Conservation (phyloP, 2,888 invertebrate genomes). For the Gonocerus acuteangulatus region DNA sequence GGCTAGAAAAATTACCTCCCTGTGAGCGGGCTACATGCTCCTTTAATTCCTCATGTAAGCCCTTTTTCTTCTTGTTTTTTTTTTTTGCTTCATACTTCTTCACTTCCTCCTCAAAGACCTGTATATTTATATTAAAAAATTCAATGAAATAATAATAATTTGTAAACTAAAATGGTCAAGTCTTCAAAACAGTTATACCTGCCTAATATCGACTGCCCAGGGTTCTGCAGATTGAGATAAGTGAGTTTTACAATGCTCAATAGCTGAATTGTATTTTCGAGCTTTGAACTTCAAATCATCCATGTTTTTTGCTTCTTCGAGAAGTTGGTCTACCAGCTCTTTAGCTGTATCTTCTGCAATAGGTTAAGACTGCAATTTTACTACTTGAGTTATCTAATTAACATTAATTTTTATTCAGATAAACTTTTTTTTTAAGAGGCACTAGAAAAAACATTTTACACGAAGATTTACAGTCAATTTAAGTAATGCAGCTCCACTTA, state of each 20-base stretch:
- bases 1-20: not conserved
- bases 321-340: not conserved
- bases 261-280: not conserved
- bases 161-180: too few relatives aligned
- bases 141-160: too few relatives aligned
- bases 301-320: not conserved
- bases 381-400: too few relatives aligned
- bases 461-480: too few relatives aligned
- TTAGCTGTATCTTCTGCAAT: not conserved
- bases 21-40: not conserved
- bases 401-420: too few relatives aligned
- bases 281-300: constrained; percentile 2
- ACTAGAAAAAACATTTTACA: too few relatives aligned
- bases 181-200: not conserved
- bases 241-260: not conserved
- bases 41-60: not conserved
- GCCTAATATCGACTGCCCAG: not conserved
- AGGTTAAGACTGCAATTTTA: too few relatives aligned
- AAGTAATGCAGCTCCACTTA: too few relatives aligned
- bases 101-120: constrained; percentile 5
- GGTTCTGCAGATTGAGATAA: constrained; percentile 4
- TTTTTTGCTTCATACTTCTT: not conserved
- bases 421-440: too few relatives aligned
- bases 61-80: not conserved
- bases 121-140: not conserved